Evolutionary conservation across 2,113 vertebrate genomes (phyloP).

Genomic region (Anoura caudifer): DNA sequence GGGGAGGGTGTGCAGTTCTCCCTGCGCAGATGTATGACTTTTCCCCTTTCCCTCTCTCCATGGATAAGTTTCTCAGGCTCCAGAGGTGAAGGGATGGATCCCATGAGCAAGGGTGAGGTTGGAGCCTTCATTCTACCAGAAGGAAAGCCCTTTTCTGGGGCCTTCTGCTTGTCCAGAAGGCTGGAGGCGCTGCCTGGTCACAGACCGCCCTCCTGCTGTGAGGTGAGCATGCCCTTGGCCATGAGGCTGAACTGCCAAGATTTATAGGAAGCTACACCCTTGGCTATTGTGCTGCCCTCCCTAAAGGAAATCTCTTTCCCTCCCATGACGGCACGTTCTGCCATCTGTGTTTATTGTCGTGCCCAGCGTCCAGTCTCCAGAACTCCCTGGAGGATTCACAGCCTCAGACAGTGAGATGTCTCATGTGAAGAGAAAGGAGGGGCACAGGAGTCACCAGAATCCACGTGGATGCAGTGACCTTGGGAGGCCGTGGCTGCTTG

Average conservation of each 20-base stretch:
- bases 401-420: conserved; percentile 53
- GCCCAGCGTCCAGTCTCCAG: conserved; percentile 35
- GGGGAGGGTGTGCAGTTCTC: not conserved
- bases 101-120: not conserved
- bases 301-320: conserved; percentile 19
- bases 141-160: not conserved
- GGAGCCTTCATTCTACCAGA: not conserved
- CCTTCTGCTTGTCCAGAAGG: not conserved
- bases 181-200: not conserved
- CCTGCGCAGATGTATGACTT: not conserved
- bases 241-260: not conserved
- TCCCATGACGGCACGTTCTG: not conserved
- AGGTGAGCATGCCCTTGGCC: not conserved
- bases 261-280: not conserved
- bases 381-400: conserved; percentile 31
- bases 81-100: not conserved
- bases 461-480: not conserved
- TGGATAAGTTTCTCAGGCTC: not conserved
- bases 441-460: conserved; percentile 33
- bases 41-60: not conserved
- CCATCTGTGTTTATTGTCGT: conserved; percentile 65
- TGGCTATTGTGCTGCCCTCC: conserved; percentile 48
- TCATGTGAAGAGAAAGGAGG: conserved; percentile 41
- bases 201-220: not conserved
- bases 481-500: conserved; percentile 9